Conservation (phyloP, 2,797 vertebrate genomes). For the Jordanella pulchra region DNA sequence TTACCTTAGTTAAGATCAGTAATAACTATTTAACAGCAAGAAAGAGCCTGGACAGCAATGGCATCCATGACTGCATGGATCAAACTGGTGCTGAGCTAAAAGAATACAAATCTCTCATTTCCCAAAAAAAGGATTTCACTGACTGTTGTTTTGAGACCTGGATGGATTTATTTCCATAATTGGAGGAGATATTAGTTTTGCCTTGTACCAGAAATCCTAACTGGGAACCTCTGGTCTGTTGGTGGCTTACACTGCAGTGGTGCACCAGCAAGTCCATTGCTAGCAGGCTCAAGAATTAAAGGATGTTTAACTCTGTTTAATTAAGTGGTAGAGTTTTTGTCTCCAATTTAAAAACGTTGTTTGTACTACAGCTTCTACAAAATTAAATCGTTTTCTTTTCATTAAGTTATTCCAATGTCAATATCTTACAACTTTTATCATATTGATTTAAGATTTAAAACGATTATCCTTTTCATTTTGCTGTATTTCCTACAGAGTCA, state of each 20-base stretch:
- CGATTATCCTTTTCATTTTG: not conserved
- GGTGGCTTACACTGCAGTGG: not conserved
- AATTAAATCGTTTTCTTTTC: too few relatives aligned
- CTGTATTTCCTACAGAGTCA: slow-evolving; percentile 79
- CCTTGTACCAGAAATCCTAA: not conserved
- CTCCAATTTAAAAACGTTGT: not conserved
- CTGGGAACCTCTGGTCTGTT: not conserved
- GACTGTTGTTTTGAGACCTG: too few relatives aligned
- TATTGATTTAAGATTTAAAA: not conserved
- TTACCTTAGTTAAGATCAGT: not conserved
- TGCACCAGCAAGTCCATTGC: not conserved
- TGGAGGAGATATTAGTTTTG: not conserved
- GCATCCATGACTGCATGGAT: not conserved
- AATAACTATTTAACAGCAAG: too few relatives aligned
- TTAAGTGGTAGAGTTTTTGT: not conserved
- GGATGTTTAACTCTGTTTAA: too few relatives aligned
- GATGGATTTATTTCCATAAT: not conserved
- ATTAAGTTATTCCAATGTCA: not conserved
- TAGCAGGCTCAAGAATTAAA: not conserved
- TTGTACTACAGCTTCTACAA: not conserved
- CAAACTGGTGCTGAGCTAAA: too few relatives aligned
- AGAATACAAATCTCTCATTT: too few relatives aligned
- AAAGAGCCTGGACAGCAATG: not conserved
- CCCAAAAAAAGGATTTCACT: too few relatives aligned
- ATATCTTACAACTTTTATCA: not conserved